phyloP scores from a whole-genome alignment of 2,888 invertebrate species.

The Amphipyra tragopoginis region DNA sequence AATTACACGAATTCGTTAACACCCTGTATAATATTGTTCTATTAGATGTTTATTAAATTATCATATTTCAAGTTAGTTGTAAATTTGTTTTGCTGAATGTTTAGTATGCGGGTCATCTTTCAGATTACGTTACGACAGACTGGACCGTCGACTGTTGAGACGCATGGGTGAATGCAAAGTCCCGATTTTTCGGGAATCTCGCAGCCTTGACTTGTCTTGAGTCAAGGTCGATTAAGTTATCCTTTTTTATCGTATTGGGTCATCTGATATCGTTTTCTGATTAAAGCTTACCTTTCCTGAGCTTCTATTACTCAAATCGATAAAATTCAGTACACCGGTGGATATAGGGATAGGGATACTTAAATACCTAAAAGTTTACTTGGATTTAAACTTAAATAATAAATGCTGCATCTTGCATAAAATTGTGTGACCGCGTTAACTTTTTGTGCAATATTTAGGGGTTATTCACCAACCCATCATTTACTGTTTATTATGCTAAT shows the following conservation, averaged over 20 bases:
- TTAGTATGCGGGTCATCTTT: slow-evolving; percentile 15
- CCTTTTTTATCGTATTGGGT: background rate
- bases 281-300: background rate
- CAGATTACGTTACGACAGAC: slow-evolving; percentile 21
- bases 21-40: too few species aligned
- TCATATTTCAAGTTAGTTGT: background rate
- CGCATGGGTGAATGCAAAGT: slow-evolving; percentile 4
- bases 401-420: too few species aligned
- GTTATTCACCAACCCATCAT: too few species aligned
- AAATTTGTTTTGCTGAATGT: background rate
- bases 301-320: background rate
- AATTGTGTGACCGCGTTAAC: too few species aligned
- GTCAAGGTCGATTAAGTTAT: background rate
- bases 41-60: too few species aligned
- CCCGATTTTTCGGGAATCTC: background rate
- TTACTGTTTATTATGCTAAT: too few species aligned
- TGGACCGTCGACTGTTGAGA: slow-evolving; percentile 2
- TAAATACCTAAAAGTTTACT: too few species aligned
- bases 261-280: background rate
- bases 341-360: too few species aligned
- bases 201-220: slow-evolving; percentile 2
- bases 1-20: too few species aligned
- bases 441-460: too few species aligned
- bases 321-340: background rate
- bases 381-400: too few species aligned